Conservation (phyloP, 1,140 invertebrate species). For the Palaemon carinicauda region DNA sequence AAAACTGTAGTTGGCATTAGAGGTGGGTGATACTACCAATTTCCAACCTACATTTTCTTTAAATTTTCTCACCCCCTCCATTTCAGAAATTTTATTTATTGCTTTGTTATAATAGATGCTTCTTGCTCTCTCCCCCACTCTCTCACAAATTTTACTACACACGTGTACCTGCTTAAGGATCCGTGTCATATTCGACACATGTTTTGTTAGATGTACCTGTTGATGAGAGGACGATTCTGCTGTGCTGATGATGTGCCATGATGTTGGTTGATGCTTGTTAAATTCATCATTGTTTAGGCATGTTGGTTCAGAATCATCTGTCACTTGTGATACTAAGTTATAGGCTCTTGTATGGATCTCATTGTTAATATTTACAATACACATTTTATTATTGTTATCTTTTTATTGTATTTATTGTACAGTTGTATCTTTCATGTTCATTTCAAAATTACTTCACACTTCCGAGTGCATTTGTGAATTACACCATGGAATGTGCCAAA, state of each 20-base stretch:
- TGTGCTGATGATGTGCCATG: background rate
- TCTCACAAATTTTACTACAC: background rate
- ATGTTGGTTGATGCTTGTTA: background rate
- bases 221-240: background rate
- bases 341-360: background rate
- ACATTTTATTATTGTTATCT: background rate
- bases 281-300: background rate
- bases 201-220: background rate
- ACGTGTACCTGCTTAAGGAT: background rate
- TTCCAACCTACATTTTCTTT: too few relatives aligned
- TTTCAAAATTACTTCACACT: background rate
- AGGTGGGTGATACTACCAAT: too few relatives aligned
- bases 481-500: slow-evolving; percentile 27
- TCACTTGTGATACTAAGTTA: slow-evolving; percentile 14
- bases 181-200: background rate
- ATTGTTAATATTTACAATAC: background rate
- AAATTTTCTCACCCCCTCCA: too few relatives aligned
- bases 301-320: background rate
- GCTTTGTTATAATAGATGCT: too few relatives aligned
- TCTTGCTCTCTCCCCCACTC: too few relatives aligned
- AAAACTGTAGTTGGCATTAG: background rate
- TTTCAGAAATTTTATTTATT: too few relatives aligned
- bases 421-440: background rate
- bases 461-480: background rate
- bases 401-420: slow-evolving; percentile 17